Evolutionary conservation across 2,797 vertebrate genomes (phyloP), one percentile per base, ranked within the genome.

Genomic region (Chlorospingus semifuscus): DNA sequence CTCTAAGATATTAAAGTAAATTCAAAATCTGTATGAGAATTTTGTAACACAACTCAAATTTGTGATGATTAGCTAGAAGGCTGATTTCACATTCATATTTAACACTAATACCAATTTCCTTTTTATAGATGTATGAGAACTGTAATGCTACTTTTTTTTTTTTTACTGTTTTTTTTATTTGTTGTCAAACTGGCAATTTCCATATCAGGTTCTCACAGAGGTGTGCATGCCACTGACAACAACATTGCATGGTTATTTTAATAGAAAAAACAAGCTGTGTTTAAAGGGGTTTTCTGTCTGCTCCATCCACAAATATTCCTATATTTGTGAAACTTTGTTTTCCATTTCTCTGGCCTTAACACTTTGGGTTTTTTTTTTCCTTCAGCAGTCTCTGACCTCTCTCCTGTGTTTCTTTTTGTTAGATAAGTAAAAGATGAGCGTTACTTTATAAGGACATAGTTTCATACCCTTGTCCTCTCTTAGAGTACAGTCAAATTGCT

Each of bases 391-490:
- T 92, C 95, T 92, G 87, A 95, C 86, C 83, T 78, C 81, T 92
- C 93, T 95, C 84, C 88, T 86, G 65, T 94, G 95, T 96, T 96
- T 95, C 94, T 93, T 92, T 95, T 80, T 82, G 90, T 96, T 96
- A 96, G 95, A 97, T 96, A 97, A 97, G 96, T 95, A 93, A 96
- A 96, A 95, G 94, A 94, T 97, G 95, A 97, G 94, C 9, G 47
- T 97, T 96, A 95, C 96, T 97, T 97, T 97, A 97, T 97, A 97
- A 97, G 97, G 95, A 80, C 93, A 97, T 96, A 59, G 84, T 91
- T 96, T 95, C 86, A 47, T 96, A 94, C 82, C 64, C 90, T 84
- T 93, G 91, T 96, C 61, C 76, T 95, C 95, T 79, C 81, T 90
- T 93, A 97, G 78, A 96, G 85, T 82, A 65, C 95, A 97, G 93